Evolutionary conservation across 2,797 vertebrate genomes (phyloP).

Genomic region (Galaxias olidus): DNA sequence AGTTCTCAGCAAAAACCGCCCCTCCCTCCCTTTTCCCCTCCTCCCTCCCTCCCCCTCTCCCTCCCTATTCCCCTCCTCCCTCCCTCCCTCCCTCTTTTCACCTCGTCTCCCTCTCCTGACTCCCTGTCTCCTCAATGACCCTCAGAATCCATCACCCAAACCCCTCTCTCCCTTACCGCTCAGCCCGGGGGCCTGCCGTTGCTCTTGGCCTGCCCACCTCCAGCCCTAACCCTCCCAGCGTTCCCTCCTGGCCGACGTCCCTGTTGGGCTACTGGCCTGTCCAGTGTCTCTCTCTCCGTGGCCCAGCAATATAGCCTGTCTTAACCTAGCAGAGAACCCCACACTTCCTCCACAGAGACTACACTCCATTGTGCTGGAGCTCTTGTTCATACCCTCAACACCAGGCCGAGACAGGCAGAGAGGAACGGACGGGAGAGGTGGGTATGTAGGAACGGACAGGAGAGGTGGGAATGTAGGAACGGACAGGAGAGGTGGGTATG

Average conservation of each 20-base stretch:
- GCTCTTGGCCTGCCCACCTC: neutral
- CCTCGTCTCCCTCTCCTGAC: constrained; percentile 34
- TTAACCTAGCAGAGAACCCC: too few species aligned
- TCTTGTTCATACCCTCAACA: constrained; percentile 37
- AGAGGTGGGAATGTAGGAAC: too few species aligned
- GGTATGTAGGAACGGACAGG: too few species aligned
- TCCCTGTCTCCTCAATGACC: constrained; percentile 40
- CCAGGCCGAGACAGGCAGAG: constrained; percentile 27
- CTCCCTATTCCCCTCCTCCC: constrained; percentile 1
- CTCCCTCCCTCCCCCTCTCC: constrained; percentile 21
- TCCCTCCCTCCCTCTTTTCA: too few species aligned
- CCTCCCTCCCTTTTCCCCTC: constrained; percentile 35
- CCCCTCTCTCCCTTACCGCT: constrained; percentile 3
- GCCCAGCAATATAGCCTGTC: too few species aligned
- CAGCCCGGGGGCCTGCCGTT: too few species aligned
- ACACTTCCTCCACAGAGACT: too few species aligned
- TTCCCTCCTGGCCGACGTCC: too few species aligned
- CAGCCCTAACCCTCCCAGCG: neutral
- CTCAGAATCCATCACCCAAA: constrained; percentile 40
- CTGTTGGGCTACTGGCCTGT: too few species aligned
- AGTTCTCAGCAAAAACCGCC: constrained; percentile 28
- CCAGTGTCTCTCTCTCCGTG: too few species aligned
- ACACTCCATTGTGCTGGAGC: constrained; percentile 42
- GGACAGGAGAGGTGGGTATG: too few species aligned
- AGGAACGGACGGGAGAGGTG: constrained; percentile 3